phyloP scores from a whole-genome alignment of 2,797 vertebrate genomes.

The Tadarida brasiliensis region DNA sequence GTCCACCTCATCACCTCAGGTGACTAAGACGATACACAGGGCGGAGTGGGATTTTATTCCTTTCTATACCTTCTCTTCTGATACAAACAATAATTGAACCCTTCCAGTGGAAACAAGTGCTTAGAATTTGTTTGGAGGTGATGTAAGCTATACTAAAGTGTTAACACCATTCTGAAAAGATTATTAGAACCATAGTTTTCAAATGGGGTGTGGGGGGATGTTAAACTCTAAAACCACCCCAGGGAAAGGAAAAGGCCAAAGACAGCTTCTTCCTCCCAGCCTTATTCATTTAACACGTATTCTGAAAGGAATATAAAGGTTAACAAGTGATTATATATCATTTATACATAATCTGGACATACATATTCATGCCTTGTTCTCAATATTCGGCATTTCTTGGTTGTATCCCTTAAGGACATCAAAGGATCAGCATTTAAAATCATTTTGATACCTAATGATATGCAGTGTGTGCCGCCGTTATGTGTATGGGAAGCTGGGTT shows the following conservation, averaged over 20 bases:
- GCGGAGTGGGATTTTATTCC: neutral
- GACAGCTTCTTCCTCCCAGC: neutral
- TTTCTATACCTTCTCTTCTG: slow-evolving; percentile 10
- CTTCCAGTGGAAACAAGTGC: neutral
- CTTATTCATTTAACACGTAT: slow-evolving; percentile 67
- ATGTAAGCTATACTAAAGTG: neutral
- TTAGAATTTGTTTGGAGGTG: neutral
- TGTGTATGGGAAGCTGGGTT: neutral
- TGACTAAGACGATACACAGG: neutral
- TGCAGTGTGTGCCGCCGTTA: neutral
- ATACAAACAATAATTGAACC: neutral
- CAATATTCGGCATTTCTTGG: slow-evolving; percentile 30
- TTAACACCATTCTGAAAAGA: neutral
- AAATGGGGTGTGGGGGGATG: neutral
- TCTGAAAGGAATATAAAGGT: slow-evolving; percentile 65
- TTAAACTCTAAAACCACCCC: neutral
- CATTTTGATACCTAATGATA: slow-evolving; percentile 25
- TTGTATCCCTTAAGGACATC: slow-evolving; percentile 54
- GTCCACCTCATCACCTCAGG: neutral
- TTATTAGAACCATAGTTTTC: slow-evolving; percentile 35
- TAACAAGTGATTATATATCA: slow-evolving; percentile 69
- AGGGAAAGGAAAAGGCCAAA: slow-evolving; percentile 14
- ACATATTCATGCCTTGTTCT: slow-evolving; percentile 63
- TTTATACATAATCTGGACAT: slow-evolving; percentile 68
- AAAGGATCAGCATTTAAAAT: slow-evolving; percentile 19